These are phyloP conservation scores for Polydrusus cervinus DNA, from an alignment of 2,888 invertebrate species.

Conservation along the genomic window DNA sequence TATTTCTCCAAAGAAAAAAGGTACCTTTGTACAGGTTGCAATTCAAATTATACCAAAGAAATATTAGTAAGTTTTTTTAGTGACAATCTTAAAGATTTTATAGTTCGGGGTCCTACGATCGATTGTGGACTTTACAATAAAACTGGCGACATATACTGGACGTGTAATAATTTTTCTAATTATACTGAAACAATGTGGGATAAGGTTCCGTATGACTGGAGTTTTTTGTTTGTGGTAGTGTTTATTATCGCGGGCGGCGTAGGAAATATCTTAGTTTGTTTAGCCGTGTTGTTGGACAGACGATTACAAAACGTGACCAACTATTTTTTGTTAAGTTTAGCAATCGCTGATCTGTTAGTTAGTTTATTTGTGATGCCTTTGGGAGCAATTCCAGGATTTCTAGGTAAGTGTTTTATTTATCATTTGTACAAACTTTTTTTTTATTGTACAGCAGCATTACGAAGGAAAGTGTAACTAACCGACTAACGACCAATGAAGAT, in stretches of 20 bases:
- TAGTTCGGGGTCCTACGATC: slow-evolving; percentile 57
- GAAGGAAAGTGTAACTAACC: too few relatives aligned
- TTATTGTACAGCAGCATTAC: too few relatives aligned
- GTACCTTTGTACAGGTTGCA: slow-evolving; percentile 61
- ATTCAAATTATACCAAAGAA: slow-evolving; percentile 56
- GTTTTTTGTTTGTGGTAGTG: slow-evolving; percentile 86
- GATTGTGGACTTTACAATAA: slow-evolving; percentile 62
- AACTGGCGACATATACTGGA: slow-evolving; percentile 63
- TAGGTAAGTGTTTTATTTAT: slow-evolving; percentile 79
- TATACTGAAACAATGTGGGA: slow-evolving; percentile 52
- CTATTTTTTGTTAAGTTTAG: slow-evolving; percentile 94
- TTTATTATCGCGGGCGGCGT: slow-evolving; percentile 92
- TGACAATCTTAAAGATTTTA: slow-evolving; percentile 59
- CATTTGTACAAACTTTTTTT: neutral
- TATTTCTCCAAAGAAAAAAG: slow-evolving; percentile 50
- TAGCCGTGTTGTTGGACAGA: slow-evolving; percentile 93
- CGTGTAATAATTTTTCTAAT: slow-evolving; percentile 58
- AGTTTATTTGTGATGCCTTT: slow-evolving; percentile 97
- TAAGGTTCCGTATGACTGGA: slow-evolving; percentile 80
- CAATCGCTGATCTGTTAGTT: slow-evolving; percentile 94
- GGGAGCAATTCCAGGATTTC: slow-evolving; percentile 93
- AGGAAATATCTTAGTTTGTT: slow-evolving; percentile 94
- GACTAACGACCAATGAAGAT: too few relatives aligned
- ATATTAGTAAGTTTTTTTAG: slow-evolving; percentile 57
- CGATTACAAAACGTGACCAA: slow-evolving; percentile 96